Base-by-base conservation (phyloP, 1,140 invertebrate species). In the Neotoxoptera formosana region DNA sequence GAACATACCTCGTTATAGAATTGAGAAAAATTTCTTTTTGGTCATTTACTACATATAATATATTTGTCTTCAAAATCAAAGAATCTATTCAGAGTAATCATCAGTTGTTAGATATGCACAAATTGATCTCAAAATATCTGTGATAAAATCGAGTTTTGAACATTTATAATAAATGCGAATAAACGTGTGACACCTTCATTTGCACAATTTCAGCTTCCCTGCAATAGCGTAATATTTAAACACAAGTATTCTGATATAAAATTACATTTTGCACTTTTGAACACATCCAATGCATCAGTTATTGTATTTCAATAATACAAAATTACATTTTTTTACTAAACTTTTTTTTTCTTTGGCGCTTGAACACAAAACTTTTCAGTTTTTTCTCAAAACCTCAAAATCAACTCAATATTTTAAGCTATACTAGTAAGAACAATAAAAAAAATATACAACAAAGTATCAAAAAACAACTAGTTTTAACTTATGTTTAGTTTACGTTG, bases 161-260 rank as follows among this genome's bases (percentile, higher is more conserved):
- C 23, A 83, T 51, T 92, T 51, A 51, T 83, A 83, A 83, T 51
- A 83, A 92, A 84, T n/a, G 11, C 3, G 0, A 89, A 56, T 34
- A 53, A 76, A 53, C n/a, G 20, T 8, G 9, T 76, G 34, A n/a
- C 45, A 91, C 60, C 67, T 81, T 92, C 76, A 93, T 53, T 93
- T 87, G 92, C 67, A 91, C 36, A 89, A 92, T 93, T 84, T 93
- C 89, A 90, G 76, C 47, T 87, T 88, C 47, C 84, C 60, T 91
- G 84, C 14, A 94, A 88, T 76, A 88, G 45, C 36, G 36, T 36
- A 93, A 92, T 92, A 20, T 51, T 30, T 92, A 45, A 67, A 45
- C 34, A 89, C 20, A 89, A 53, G 60, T 76, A 76, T n/a, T 76
- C 60, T n/a, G 60, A 76, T 76, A 76, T 17, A 76, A n/a, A 6